Evolutionary conservation across 2,888 invertebrate species (phyloP).

Genomic region (Lacanobia oleracea): DNA sequence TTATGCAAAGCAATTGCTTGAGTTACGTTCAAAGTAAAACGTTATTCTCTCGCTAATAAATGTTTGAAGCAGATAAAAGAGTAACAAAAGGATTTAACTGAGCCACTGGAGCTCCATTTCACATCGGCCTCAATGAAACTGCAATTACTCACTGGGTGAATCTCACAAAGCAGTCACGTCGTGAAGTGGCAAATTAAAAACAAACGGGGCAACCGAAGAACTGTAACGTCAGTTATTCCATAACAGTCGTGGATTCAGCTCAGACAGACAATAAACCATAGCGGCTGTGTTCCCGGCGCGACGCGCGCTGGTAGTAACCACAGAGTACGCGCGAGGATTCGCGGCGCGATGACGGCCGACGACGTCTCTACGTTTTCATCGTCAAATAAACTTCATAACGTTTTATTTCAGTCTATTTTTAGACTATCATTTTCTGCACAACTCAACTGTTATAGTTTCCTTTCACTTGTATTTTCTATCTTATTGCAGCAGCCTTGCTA

Average conservation of each 20-base stretch:
- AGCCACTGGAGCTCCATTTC: conserved; percentile 33
- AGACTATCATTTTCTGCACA: conserved; percentile 59
- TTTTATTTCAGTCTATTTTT: conserved; percentile 71
- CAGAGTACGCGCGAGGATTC: conserved; percentile 75
- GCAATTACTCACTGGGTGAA: conserved; percentile 53
- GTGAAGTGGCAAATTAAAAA: conserved; percentile 57
- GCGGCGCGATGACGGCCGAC: conserved; percentile 24
- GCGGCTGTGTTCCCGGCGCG: conserved; percentile 59
- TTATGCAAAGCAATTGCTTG: conserved; percentile 27
- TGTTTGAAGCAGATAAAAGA: conserved; percentile 32
- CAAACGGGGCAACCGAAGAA: conserved; percentile 53
- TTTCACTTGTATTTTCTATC: conserved; percentile 5
- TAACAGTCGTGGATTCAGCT: conserved; percentile 71
- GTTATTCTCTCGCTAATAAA: conserved; percentile 44
- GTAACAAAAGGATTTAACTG: conserved; percentile 42
- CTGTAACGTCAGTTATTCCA: conserved; percentile 66
- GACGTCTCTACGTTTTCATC: conserved; percentile 64
- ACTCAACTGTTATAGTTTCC: conserved; percentile 19
- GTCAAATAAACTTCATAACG: conserved; percentile 66
- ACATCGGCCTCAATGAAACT: conserved; percentile 47
- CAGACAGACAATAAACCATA: conserved; percentile 76
- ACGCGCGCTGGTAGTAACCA: conserved; percentile 62
- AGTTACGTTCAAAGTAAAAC: conserved; percentile 34
- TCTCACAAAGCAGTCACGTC: conserved; percentile 43
- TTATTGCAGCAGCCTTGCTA: conserved; percentile 9